Conservation (phyloP, 1,140 invertebrate genomes). For the Liolophura sinensis region DNA sequence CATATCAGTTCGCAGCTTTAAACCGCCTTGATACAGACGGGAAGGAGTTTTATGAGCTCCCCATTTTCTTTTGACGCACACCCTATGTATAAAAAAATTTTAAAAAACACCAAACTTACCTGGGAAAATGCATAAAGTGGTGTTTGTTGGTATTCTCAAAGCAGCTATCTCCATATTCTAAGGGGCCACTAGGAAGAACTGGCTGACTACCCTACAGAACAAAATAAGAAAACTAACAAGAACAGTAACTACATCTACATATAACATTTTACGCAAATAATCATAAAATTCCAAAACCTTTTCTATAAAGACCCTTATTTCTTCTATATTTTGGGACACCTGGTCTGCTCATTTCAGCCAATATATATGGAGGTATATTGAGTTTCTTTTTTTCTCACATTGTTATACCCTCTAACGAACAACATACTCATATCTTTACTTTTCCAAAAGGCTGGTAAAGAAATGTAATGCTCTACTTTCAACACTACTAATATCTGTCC, state of each 20-base stretch:
- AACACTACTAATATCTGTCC: no score
- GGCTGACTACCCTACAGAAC: slow-evolving; percentile 11
- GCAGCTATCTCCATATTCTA: slow-evolving; percentile 31
- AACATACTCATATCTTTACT: no score
- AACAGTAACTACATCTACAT: not conserved
- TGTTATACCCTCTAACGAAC: no score
- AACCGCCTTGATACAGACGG: not conserved
- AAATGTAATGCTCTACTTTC: no score
- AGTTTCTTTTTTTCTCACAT: no score
- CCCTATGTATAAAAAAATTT: not conserved
- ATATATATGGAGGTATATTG: no score
- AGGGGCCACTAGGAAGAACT: slow-evolving; percentile 30
- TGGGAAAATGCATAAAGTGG: slow-evolving; percentile 37
- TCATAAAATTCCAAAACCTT: slow-evolving; percentile 9
- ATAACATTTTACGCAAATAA: not conserved
- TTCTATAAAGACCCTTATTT: no score
- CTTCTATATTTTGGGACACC: no score
- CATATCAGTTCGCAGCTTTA: not conserved
- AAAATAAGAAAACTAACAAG: not conserved
- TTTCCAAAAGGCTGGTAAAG: no score
- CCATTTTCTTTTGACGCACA: not conserved
- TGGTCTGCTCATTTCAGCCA: no score
- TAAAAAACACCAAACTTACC: slow-evolving; percentile 13
- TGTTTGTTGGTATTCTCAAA: slow-evolving; percentile 13
- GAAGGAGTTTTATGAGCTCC: not conserved